Evolutionary conservation across 2,888 invertebrate species (phyloP), one percentile per base, ranked within the genome.

Genomic region (Luperina nickerlii): DNA sequence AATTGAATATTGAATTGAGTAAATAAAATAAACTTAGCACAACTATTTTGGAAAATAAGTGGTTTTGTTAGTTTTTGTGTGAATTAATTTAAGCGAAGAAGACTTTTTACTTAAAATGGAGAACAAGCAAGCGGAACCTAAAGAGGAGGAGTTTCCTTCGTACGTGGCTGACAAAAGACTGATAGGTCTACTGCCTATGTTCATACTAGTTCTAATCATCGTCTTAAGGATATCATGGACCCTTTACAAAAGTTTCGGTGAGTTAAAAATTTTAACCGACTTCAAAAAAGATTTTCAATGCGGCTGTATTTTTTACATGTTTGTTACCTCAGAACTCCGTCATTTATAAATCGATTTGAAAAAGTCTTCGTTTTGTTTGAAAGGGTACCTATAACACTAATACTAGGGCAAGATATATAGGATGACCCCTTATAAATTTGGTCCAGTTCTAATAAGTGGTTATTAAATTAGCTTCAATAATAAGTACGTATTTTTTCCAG

Each of bases 181-280:
- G 42, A 75, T 93, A 15, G 92, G 92, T 5, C 77, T 96, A 1
- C 79, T 95, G 66, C 96, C 96, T 1, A 91, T 96, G 87, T 92
- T 95, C 67, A 82, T 95, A 71, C 88, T 96, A 60, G 86, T 95
- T 45, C 80, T 94, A 4, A 91, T 96, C 0, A 92, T 96, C 48
- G 90, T 96, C 13, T 79, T 94, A 71, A 93, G 95, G 87, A 92
- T 95, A 79, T 91, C 95, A 9, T 96, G 95, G 91, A 92, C 95
- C 0, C 70, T 96, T 0, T 95, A 93, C 77, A 95, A 93, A 89
- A 93, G 91, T 78, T 92, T 92, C 27, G 94, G 95, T 95, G 76
- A 95, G 95, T 91, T 57, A 20, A 2, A 32, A 24, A 15, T 24
- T 54, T 18, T 18, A 6, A 57, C n/a, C 57, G 11, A 57, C 11